phyloP scores from a whole-genome alignment of 2,888 invertebrate genomes.

The Fragum whitleyi region DNA sequence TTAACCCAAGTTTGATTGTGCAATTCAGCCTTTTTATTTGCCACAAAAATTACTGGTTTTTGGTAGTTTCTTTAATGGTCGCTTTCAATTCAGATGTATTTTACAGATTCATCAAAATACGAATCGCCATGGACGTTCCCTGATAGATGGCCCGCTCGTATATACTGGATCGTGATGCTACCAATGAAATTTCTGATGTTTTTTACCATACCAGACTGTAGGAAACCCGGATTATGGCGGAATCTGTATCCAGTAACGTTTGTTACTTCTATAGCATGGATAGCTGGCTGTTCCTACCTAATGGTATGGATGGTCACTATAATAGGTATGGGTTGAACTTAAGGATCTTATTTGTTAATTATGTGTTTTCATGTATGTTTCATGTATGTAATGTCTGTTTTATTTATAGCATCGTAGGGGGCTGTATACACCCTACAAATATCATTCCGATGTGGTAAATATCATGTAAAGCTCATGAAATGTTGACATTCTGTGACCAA shows the following conservation, averaged over 20 bases:
- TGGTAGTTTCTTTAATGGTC: no score
- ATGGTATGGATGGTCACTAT: constrained; percentile 84
- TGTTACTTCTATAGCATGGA: constrained; percentile 81
- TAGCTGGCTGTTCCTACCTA: constrained; percentile 80
- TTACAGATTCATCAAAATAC: constrained; percentile 44
- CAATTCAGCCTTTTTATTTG: no score
- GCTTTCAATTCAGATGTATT: no score
- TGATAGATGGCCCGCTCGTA: constrained; percentile 60
- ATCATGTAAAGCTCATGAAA: no score
- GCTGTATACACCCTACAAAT: no score
- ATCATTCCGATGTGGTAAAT: no score
- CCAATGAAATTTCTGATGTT: constrained; percentile 94
- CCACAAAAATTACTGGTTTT: no score
- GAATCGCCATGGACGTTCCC: constrained; percentile 78
- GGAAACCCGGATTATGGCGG: constrained; percentile 78
- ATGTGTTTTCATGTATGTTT: neutral
- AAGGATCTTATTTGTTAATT: no score
- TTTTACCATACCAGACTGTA: constrained; percentile 96
- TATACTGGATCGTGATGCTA: constrained; percentile 92
- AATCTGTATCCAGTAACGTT: constrained; percentile 81
- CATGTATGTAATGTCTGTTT: neutral
- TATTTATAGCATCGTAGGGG: no score
- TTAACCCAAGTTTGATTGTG: no score
- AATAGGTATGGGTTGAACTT: constrained; percentile 68
- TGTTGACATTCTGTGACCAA: no score